Evolutionary conservation across 2,113 vertebrate species (phyloP), one percentile per base, ranked within the genome.

Genomic region (Chrysemys picta): DNA sequence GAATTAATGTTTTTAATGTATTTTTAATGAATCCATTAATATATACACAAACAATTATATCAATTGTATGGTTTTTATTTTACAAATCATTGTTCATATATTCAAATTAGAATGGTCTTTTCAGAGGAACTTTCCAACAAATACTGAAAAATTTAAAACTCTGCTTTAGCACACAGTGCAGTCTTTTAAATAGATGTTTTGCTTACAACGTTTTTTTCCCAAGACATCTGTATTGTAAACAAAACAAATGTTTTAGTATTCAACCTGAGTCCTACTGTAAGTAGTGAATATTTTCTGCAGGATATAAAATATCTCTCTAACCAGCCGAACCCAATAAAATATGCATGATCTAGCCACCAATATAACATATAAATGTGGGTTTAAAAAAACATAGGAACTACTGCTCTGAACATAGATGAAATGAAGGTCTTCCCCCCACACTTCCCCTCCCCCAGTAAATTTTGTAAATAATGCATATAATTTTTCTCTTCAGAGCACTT

Each of bases 301-400:
- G 50, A 50, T 8, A 35, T 47, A 84, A 50, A 87, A 31, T 14
- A 81, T 21, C 19, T 62, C n/a, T 16, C 3, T 5, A 9, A 24
- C 42, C 12, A 52, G 27, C 6, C 27, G 5, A 16, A 57, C 31
- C 31, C 65, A 49, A 17, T 59, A 54, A 82, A 62, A 56, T 75
- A 75, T 3, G 17, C 13, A 22, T 53, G 21, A 38, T 52, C 17
- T 12, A 10, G 24, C 19, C 52, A 3, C 0, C 72, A 49, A 65
- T 65, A 57, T 35, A 0, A 0, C 1, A 1, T 12, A 1, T 0
- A 12, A 25, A 2, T 5, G 25, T 38, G 47, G 10, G 27, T 17
- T 84, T 45, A 12, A 54, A 27, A 35, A 35, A 5, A 2, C 0
- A 0, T 47, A 45, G 19, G 50, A 0, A 0, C 24, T 16, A 59